phyloP scores from a whole-genome alignment of 1,140 invertebrate genomes.

The Bacillus rossius region DNA sequence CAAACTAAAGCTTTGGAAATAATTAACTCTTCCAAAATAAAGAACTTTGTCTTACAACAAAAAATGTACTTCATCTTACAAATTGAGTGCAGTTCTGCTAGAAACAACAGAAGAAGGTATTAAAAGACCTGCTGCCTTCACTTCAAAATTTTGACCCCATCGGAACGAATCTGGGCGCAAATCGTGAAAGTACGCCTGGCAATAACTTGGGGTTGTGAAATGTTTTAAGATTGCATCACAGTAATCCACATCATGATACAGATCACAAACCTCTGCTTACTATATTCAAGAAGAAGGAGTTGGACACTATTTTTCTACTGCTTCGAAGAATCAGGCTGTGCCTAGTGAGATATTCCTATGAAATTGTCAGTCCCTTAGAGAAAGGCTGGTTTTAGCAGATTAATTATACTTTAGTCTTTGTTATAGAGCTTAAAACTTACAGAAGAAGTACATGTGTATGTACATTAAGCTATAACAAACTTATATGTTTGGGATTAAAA shows the following conservation, averaged over 20 bases:
- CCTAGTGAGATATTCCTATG: slow-evolving; percentile 14
- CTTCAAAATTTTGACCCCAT: slow-evolving; percentile 10
- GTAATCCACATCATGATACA: slow-evolving; percentile 17
- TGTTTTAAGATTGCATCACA: slow-evolving; percentile 10
- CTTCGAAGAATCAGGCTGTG: slow-evolving; percentile 24
- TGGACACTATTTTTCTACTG: slow-evolving; percentile 25
- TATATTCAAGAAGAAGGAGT: slow-evolving; percentile 22
- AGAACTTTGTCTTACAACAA: neutral
- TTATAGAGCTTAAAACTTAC: too few relatives aligned
- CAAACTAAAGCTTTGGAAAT: neutral
- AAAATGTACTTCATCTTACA: slow-evolving; percentile 5
- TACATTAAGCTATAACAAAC: too few relatives aligned
- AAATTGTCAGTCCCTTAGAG: slow-evolving; percentile 5
- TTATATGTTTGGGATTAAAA: too few relatives aligned
- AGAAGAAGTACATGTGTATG: too few relatives aligned
- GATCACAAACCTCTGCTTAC: slow-evolving; percentile 27
- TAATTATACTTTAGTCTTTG: too few relatives aligned
- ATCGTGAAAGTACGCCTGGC: slow-evolving; percentile 14
- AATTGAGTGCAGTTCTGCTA: slow-evolving; percentile 9
- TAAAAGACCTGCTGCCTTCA: slow-evolving; percentile 1
- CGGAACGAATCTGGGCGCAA: slow-evolving; percentile 13
- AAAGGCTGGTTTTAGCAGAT: too few relatives aligned
- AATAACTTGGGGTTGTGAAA: slow-evolving; percentile 17
- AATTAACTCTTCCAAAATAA: neutral
- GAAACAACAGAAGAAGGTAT: slow-evolving; percentile 6